Conservation (phyloP, 2,888 invertebrate species). For the Laothoe populi region DNA sequence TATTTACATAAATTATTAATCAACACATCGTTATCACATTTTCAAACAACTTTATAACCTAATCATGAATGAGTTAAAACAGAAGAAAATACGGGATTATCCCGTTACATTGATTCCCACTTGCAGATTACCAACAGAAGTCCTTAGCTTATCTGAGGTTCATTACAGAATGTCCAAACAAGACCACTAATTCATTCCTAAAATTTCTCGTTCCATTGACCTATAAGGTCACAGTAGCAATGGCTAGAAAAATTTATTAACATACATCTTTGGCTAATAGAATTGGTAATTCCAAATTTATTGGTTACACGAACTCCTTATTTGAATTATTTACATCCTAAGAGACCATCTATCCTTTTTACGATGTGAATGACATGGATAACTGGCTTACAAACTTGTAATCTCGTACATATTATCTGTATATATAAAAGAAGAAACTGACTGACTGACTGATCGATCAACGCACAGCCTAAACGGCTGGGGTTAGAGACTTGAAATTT, state of each 20-base stretch:
- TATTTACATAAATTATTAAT: too few species aligned
- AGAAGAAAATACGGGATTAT: not conserved
- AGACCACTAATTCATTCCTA: not conserved
- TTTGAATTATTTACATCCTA: conserved; percentile 6
- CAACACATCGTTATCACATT: too few species aligned
- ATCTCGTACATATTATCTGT: not conserved
- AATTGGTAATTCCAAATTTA: conserved; percentile 16
- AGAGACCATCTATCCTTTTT: not conserved
- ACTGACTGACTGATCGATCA: too few species aligned
- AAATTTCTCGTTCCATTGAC: not conserved
- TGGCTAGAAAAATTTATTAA: conserved; percentile 19
- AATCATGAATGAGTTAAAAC: not conserved
- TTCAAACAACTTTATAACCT: too few species aligned
- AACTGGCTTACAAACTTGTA: not conserved
- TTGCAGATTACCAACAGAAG: not conserved
- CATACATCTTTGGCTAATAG: conserved; percentile 1
- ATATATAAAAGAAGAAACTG: too few species aligned
- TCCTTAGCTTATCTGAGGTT: not conserved
- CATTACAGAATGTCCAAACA: not conserved
- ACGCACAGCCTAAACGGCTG: too few species aligned
- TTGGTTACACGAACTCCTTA: not conserved
- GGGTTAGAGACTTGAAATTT: too few species aligned
- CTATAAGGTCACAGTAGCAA: conserved; percentile 12
- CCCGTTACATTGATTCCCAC: conserved; percentile 4
- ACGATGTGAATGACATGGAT: not conserved